phyloP scores from a whole-genome alignment of 2,113 vertebrate genomes.

The Sphaerodactylus townsendi region DNA sequence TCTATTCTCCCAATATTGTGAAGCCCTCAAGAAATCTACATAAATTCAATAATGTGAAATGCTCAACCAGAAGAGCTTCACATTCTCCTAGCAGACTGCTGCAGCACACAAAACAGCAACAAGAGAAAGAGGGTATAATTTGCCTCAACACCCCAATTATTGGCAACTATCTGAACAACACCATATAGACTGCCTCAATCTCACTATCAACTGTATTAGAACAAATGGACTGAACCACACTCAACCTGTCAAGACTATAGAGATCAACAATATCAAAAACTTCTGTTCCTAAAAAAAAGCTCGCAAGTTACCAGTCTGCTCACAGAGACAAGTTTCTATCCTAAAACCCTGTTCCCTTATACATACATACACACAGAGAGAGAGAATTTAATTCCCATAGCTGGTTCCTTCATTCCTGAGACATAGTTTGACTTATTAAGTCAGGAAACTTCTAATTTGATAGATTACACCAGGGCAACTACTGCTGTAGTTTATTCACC shows the following conservation, averaged over 20 bases:
- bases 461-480: neutral
- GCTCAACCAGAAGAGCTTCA: neutral
- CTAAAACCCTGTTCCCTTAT: too few species aligned
- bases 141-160: neutral
- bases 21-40: fast-evolving
- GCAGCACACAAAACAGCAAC: neutral
- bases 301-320: neutral
- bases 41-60: neutral
- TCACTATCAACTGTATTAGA: neutral
- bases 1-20: neutral
- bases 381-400: too few species aligned
- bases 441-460: neutral
- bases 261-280: neutral
- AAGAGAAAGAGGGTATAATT: neutral
- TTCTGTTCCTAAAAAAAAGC: neutral
- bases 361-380: too few species aligned
- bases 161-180: neutral
- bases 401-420: too few species aligned
- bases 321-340: too few species aligned
- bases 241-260: neutral
- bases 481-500: conserved; percentile 56
- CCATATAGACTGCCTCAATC: neutral
- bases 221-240: neutral
- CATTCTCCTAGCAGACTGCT: neutral
- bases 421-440: fast-evolving